These are phyloP conservation scores for Callyntrura sp. DNA, from an alignment of 2,888 invertebrate genomes.

Conservation along the genomic window DNA sequence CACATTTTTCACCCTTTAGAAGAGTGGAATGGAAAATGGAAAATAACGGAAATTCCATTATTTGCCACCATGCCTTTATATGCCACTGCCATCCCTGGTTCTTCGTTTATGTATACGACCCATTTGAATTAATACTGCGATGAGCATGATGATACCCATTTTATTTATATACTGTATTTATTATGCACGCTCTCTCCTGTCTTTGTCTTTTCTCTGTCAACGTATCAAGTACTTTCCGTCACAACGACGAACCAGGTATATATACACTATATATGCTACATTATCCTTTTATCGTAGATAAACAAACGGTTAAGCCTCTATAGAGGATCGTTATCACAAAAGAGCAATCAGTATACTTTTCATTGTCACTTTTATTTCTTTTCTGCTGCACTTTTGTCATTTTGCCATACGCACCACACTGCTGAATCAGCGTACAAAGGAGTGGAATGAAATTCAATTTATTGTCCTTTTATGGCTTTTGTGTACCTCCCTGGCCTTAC, in stretches of 20 bases:
- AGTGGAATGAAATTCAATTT: neutral
- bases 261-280: neutral
- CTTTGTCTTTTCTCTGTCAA: conserved; percentile 4
- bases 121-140: conserved; percentile 27
- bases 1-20: no score
- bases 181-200: conserved; percentile 48
- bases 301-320: conserved; percentile 11
- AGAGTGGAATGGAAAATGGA: no score
- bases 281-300: conserved; percentile 22
- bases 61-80: no score
- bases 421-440: neutral
- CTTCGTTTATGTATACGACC: neutral
- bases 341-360: conserved; percentile 20
- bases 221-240: neutral
- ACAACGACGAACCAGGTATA: neutral
- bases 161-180: conserved; percentile 39
- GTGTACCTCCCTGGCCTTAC: conserved; percentile 48
- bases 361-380: conserved; percentile 51
- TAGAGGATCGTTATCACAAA: conserved; percentile 38
- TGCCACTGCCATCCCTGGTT: neutral
- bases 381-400: conserved; percentile 34
- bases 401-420: neutral
- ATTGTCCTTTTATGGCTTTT: conserved; percentile 15
- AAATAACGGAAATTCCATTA: no score
- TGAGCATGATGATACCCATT: conserved; percentile 35